Evolutionary conservation across 2,113 vertebrate species (phyloP).

Genomic region (Ailuropoda melanoleuca): DNA sequence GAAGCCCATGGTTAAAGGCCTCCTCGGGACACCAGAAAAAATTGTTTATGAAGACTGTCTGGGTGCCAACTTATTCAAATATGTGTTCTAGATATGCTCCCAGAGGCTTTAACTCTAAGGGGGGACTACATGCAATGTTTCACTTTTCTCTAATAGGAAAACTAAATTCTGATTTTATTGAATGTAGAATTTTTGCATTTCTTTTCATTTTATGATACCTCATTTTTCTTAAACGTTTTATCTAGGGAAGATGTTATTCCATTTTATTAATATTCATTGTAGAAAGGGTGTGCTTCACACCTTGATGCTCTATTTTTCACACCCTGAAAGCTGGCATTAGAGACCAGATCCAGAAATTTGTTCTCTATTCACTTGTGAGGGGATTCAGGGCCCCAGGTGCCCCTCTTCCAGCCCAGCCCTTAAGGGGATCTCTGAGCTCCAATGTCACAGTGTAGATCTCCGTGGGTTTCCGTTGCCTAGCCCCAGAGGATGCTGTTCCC

Average conservation of each 20-base stretch:
- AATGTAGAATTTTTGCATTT: neutral
- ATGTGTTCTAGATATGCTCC: neutral
- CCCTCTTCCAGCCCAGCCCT: neutral
- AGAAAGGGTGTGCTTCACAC: no score
- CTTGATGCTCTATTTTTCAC: neutral
- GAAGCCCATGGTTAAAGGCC: neutral
- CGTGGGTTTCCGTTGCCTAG: neutral
- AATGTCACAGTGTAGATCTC: neutral
- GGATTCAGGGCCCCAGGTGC: fast-evolving
- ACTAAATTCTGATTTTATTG: neutral
- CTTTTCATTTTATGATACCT: neutral
- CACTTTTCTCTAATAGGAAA: neutral
- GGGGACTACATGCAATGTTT: neutral
- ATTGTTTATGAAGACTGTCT: neutral
- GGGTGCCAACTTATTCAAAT: neutral
- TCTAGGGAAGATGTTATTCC: neutral
- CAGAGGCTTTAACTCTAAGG: neutral
- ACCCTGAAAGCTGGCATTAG: neutral
- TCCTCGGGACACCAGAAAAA: neutral
- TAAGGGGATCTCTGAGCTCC: no score
- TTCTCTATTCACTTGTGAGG: fast-evolving
- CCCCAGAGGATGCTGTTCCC: neutral
- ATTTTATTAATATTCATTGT: neutral
- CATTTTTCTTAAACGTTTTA: neutral
- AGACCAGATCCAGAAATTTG: neutral